These are phyloP conservation scores for Varroa destructor DNA, from an alignment of 1,140 invertebrate species.

Conservation along the genomic window DNA sequence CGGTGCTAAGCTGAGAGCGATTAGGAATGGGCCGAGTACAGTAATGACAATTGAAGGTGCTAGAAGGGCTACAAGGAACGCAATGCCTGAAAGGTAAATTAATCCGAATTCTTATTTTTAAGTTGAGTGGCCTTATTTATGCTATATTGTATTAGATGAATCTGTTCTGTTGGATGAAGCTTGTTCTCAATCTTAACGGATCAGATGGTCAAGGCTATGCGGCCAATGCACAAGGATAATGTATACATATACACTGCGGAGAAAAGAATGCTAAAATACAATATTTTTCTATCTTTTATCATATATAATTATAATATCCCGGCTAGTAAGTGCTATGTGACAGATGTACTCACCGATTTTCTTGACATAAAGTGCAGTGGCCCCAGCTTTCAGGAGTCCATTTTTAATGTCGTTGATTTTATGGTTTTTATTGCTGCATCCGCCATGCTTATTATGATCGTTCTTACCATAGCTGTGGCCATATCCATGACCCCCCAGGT, in stretches of 20 bases:
- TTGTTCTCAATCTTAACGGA: no score
- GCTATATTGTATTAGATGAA: background rate
- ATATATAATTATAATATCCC: background rate
- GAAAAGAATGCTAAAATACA: no score
- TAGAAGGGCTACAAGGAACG: slow-evolving; percentile 7
- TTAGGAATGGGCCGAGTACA: slow-evolving; percentile 12
- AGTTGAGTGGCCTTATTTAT: background rate
- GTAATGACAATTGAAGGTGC: slow-evolving; percentile 15
- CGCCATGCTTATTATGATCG: background rate
- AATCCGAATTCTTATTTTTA: background rate
- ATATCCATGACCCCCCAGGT: background rate
- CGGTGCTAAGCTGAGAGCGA: slow-evolving; percentile 7
- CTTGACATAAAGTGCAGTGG: slow-evolving; percentile 21
- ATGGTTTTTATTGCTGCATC: slow-evolving; percentile 2
- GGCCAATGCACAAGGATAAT: no score
- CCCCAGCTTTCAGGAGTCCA: background rate
- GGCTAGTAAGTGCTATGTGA: background rate
- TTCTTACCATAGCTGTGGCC: background rate
- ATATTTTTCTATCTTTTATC: no score
- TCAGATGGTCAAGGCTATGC: no score
- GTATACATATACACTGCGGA: no score
- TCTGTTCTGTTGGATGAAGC: background rate
- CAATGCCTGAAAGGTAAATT: slow-evolving; percentile 1
- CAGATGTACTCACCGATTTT: slow-evolving; percentile 8
- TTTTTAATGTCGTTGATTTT: background rate